phyloP scores from a whole-genome alignment of 2,888 invertebrate species.

The Orthosia cruda region DNA sequence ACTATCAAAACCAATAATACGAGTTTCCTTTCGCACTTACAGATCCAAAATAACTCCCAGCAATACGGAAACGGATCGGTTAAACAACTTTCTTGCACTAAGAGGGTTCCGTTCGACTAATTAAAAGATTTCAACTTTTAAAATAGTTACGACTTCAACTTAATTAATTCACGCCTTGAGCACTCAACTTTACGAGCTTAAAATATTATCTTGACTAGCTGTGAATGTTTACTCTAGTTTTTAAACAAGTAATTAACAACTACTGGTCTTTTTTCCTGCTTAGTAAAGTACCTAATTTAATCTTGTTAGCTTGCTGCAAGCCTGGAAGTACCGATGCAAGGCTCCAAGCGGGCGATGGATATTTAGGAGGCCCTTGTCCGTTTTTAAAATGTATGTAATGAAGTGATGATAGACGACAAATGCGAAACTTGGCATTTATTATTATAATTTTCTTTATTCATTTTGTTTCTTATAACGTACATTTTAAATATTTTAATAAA shows the following conservation, averaged over 20 bases:
- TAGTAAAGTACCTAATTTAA: constrained; percentile 33
- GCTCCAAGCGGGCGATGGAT: too few relatives aligned
- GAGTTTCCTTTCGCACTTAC: constrained; percentile 6
- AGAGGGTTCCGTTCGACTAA: constrained; percentile 59
- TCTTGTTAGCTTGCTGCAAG: constrained; percentile 26
- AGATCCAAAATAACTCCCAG: constrained; percentile 39
- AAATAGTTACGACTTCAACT: constrained; percentile 63
- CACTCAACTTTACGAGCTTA: constrained; percentile 61
- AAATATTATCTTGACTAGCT: constrained; percentile 64
- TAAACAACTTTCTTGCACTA: constrained; percentile 57
- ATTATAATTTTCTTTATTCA: too few relatives aligned
- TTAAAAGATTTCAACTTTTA: constrained; percentile 69
- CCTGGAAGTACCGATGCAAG: not conserved
- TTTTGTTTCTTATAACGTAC: too few relatives aligned
- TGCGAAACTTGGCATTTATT: too few relatives aligned
- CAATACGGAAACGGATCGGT: constrained; percentile 53
- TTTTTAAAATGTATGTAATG: too few relatives aligned
- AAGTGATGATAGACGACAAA: too few relatives aligned
- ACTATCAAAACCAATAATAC: constrained; percentile 8
- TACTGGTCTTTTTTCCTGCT: constrained; percentile 30
- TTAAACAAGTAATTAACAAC: constrained; percentile 50
- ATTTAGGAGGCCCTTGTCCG: too few relatives aligned
- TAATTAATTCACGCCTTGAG: constrained; percentile 66
- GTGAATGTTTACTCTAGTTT: constrained; percentile 63
- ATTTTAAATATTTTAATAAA: too few relatives aligned